A percentile compares a stretch with the other conserved stretches of the same genome.
These are phyloP conservation scores for Drosophila navojoa DNA, from an alignment of 1,140 invertebrate genomes.

Conservation along the genomic window DNA sequence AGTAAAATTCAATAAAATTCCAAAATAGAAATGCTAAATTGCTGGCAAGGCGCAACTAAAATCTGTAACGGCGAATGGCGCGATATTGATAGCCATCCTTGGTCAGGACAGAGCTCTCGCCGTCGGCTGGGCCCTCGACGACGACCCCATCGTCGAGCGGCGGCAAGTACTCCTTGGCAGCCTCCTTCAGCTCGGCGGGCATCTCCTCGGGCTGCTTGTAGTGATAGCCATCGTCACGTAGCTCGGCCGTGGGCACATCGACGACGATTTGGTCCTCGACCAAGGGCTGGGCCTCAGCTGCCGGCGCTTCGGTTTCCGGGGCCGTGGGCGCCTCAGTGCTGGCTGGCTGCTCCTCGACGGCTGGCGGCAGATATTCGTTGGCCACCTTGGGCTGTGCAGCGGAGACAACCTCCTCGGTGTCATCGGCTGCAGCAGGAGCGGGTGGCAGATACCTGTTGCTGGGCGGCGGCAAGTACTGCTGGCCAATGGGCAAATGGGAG, in stretches of 20 bases:
- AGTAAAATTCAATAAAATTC: slow-evolving; percentile 23
- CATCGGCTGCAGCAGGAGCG: slow-evolving; percentile 32
- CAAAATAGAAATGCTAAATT: slow-evolving; percentile 22
- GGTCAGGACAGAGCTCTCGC: slow-evolving; percentile 64
- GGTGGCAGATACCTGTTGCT: slow-evolving; percentile 64
- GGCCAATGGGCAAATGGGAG: slow-evolving; percentile 59
- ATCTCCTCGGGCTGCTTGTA: slow-evolving; percentile 66
- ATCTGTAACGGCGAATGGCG: slow-evolving; percentile 69
- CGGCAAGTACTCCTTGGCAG: slow-evolving; percentile 62
- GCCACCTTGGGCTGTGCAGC: slow-evolving; percentile 62
- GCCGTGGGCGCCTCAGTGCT: slow-evolving; percentile 45
- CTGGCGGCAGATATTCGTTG: slow-evolving; percentile 72
- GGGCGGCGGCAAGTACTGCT: slow-evolving; percentile 63
- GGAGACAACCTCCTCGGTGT: slow-evolving; percentile 66
- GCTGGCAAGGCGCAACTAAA: slow-evolving; percentile 37
- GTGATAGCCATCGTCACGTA: slow-evolving; percentile 70
- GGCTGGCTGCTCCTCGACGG: slow-evolving; percentile 33
- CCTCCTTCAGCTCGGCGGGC: slow-evolving; percentile 59
- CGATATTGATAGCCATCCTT: slow-evolving; percentile 78
- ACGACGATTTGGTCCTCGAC: slow-evolving; percentile 2
- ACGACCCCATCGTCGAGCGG: slow-evolving; percentile 44
- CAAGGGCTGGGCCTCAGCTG: slow-evolving; percentile 10
- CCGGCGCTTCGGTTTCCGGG: slow-evolving; percentile 41
- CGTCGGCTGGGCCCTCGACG: slow-evolving; percentile 63
- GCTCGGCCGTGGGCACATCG: slow-evolving; percentile 57